These are phyloP conservation scores for Selenia dentaria DNA, from an alignment of 2,888 invertebrate species.

Conservation along the genomic window DNA sequence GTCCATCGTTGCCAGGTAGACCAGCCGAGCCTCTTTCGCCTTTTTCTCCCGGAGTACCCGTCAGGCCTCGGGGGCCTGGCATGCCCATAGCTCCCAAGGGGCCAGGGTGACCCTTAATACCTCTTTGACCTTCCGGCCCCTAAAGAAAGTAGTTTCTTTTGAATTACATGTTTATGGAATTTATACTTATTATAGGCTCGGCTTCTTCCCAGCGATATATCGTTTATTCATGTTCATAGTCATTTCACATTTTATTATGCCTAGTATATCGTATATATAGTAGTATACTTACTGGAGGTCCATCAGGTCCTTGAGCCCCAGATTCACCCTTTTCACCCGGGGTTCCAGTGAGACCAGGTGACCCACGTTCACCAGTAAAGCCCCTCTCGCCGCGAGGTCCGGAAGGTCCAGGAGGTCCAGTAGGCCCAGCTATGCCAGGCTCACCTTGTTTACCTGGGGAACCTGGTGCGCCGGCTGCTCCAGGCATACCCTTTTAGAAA, in stretches of 20 bases:
- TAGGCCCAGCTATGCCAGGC: conserved; percentile 87
- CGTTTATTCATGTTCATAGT: too few relatives aligned
- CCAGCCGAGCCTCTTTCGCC: conserved; percentile 90
- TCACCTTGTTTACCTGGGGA: conserved; percentile 93
- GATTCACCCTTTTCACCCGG: conserved; percentile 87
- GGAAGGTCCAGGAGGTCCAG: conserved; percentile 84
- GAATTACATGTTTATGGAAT: neutral
- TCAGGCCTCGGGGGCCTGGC: conserved; percentile 87
- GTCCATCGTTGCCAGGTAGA: conserved; percentile 90
- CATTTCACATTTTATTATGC: too few relatives aligned
- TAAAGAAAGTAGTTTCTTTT: conserved; percentile 42
- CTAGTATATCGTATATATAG: too few relatives aligned
- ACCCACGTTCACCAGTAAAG: conserved; percentile 90
- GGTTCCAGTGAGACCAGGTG: conserved; percentile 87
- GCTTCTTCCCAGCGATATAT: too few relatives aligned
- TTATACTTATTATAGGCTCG: too few relatives aligned
- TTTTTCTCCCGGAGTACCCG: conserved; percentile 89
- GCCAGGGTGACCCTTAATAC: conserved; percentile 89
- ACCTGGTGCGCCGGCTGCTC: conserved; percentile 89
- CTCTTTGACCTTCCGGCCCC: conserved; percentile 88
- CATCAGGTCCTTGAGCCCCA: conserved; percentile 88
- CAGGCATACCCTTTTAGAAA: conserved; percentile 87
- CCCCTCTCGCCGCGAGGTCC: conserved; percentile 88
- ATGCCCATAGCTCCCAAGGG: conserved; percentile 88
- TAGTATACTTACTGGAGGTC: conserved; percentile 86